Evolutionary conservation across 1,140 invertebrate species (phyloP), one percentile per base, ranked within the genome.

Genomic region (Triops cancriformis): DNA sequence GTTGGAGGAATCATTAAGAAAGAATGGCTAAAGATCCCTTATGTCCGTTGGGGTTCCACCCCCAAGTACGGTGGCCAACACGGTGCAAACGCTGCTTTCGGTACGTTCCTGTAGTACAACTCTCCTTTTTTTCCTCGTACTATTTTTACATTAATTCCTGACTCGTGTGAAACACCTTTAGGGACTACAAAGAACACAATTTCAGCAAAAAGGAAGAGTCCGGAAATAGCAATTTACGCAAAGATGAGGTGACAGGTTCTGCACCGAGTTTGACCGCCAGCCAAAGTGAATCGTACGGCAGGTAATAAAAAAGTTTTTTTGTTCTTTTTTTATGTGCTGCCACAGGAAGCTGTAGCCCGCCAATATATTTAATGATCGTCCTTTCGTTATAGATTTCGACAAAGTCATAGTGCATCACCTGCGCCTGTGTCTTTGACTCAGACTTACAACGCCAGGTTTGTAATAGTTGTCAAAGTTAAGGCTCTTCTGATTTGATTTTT

Each of bases 31-130:
- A 64, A 41, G 94, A 96, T 84, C 91, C 94, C 64, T 86, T 95
- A 76, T 96, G 94, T 84, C 94, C 94, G 28, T 86, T 96, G 82
- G 94, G 95, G n/a, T 97, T 97, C 83, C 93, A 95, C 86, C 94
- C 94, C 26, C 94, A 96, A 87, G 93, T 94, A 79, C 89, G 94
- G 80, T 95, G 94, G 92, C 94, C 94, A 18, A 96, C 94, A 64
- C 88, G 94, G 80, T 96, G 94, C 86, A 96, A 96, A 86, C 87
- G 94, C 80, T 97, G 94, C 85, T 96, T 96, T 87, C 91, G 94
- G 88, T 91, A 86, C 18, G 11, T 76, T 37, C n/a, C n/a, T n/a
- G n/a, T n/a, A n/a, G n/a, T n/a, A n/a, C 75, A 75, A 79, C 74
- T 26, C 18, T 45, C 74, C 31, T 76, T 31, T 28, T 78, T 74